Percentiles rank a stretch among this genome's conserved stretches.
These are phyloP conservation scores for Drosophila tropicalis DNA, from an alignment of 1,140 invertebrate genomes.

Conservation along the genomic window DNA sequence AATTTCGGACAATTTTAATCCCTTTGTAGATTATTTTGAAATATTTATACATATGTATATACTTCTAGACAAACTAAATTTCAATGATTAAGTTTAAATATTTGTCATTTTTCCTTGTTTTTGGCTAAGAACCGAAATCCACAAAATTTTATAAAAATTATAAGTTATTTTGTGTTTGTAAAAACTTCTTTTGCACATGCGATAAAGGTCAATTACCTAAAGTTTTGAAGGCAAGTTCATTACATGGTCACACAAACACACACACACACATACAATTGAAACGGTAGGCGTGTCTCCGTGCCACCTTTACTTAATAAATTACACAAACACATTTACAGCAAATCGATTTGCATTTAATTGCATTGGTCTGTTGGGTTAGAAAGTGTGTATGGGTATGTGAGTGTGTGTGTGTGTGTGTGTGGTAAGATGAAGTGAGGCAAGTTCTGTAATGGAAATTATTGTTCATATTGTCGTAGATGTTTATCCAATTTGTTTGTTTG, in stretches of 20 bases:
- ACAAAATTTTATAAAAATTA: no score
- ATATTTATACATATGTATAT: no score
- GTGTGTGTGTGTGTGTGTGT: slow-evolving; percentile 2
- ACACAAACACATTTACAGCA: slow-evolving; percentile 14
- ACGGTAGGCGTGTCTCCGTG: background rate
- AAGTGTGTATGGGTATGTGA: background rate
- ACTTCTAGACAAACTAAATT: no score
- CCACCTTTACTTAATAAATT: slow-evolving; percentile 3
- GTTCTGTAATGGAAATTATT: slow-evolving; percentile 76
- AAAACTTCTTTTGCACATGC: background rate
- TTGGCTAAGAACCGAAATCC: no score
- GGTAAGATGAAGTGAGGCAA: slow-evolving; percentile 23
- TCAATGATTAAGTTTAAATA: no score
- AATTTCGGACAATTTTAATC: no score
- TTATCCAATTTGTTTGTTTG: slow-evolving; percentile 75
- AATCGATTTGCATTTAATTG: slow-evolving; percentile 23
- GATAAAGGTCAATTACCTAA: background rate
- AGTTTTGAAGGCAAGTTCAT: background rate
- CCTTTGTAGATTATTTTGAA: no score
- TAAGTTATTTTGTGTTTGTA: background rate
- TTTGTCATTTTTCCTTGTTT: no score
- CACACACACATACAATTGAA: background rate
- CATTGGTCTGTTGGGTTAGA: slow-evolving; percentile 7
- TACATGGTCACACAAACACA: background rate
- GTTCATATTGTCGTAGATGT: slow-evolving; percentile 77